phyloP scores from a whole-genome alignment of 2,797 vertebrate genomes.

The Crocodylus rhombifer region DNA sequence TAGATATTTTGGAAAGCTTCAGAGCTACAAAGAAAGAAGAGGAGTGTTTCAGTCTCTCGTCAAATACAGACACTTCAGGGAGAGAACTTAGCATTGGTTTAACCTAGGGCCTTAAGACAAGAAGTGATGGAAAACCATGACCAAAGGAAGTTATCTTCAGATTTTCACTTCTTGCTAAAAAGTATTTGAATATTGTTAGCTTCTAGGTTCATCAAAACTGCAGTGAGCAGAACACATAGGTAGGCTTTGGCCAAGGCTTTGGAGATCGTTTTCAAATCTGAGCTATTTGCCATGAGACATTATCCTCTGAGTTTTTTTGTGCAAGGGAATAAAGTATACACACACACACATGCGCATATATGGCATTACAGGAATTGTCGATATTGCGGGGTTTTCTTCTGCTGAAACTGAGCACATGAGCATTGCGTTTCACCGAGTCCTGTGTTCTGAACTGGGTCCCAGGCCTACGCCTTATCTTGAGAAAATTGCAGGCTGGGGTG shows the following conservation, averaged over 20 bases:
- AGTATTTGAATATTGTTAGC: conserved; percentile 9
- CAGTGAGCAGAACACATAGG: conserved; percentile 10
- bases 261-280: neutral
- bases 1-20: neutral
- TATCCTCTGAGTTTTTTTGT: neutral
- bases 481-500: accelerated
- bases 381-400: neutral
- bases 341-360: neutral
- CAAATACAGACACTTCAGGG: conserved; percentile 25
- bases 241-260: neutral
- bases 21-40: neutral
- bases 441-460: neutral
- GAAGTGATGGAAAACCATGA: conserved; percentile 40
- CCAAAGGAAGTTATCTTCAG: conserved; percentile 53
- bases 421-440: accelerated
- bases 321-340: conserved; percentile 2
- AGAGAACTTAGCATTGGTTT: conserved; percentile 51
- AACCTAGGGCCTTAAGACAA: conserved; percentile 65
- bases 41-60: conserved; percentile 50
- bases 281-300: neutral
- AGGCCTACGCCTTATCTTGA: accelerated
- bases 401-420: accelerated
- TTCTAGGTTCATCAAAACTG: conserved; percentile 44
- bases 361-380: neutral
- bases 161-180: conserved; percentile 43